A percentile compares a stretch with the other conserved stretches of the same genome.
phyloP scores from a whole-genome alignment of 2,113 vertebrate species.

The Cephalopholis sonnerati region DNA sequence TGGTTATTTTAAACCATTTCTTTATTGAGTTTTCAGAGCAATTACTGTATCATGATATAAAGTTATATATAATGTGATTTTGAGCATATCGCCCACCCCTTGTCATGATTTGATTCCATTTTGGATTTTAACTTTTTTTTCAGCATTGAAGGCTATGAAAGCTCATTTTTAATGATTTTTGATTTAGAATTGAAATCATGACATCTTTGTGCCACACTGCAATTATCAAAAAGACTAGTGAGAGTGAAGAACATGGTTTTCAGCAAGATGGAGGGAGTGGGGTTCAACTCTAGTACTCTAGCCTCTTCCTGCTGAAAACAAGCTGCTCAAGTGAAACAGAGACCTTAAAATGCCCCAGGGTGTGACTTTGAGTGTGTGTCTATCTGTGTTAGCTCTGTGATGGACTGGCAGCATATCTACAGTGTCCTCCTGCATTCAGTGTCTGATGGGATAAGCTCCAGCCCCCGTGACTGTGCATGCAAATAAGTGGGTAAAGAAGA shows the following conservation, averaged over 20 bases:
- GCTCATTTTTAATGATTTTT: no score
- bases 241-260: neutral
- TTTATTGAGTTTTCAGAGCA: no score
- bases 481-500: conserved; percentile 1
- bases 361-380: neutral
- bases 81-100: no score
- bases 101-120: no score
- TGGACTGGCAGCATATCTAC: conserved; percentile 17
- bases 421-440: neutral
- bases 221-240: no score
- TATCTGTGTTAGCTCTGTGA: neutral
- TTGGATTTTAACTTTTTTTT: no score
- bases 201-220: neutral
- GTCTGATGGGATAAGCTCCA: neutral
- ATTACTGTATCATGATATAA: no score
- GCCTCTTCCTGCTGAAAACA: neutral
- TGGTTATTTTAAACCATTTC: no score
- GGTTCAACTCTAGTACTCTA: neutral
- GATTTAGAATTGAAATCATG: no score
- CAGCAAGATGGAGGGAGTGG: neutral
- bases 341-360: neutral
- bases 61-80: no score
- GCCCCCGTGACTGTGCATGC: neutral
- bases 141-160: no score
- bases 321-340: neutral